phyloP scores from a whole-genome alignment of 2,888 invertebrate genomes.

The Litoditis marina region DNA sequence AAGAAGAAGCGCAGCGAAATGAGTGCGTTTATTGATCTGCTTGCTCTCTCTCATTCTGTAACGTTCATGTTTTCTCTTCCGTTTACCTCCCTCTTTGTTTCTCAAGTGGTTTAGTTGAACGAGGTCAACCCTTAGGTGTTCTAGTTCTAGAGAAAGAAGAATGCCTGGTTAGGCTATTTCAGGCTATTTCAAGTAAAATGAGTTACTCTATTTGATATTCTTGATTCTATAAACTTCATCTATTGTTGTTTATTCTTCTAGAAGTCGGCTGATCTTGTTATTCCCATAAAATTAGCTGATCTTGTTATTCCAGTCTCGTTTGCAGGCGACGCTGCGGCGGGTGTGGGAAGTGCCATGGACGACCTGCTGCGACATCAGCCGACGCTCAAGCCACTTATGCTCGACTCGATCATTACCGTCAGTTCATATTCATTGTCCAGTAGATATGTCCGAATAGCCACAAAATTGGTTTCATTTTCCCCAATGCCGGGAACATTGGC shows the following conservation, averaged over 20 bases:
- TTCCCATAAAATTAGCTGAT: no score
- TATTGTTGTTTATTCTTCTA: no score
- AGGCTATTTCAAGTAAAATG: no score
- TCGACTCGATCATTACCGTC: constrained; percentile 76
- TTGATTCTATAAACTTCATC: no score
- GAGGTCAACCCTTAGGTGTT: no score
- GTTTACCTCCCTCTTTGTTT: no score
- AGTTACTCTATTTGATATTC: no score
- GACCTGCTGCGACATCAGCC: constrained; percentile 85
- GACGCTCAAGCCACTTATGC: constrained; percentile 76
- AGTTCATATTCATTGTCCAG: neutral
- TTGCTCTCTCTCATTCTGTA: neutral
- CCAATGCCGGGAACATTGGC: neutral
- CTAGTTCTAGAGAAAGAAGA: no score
- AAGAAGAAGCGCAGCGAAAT: constrained; percentile 75
- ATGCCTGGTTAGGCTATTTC: no score
- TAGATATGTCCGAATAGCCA: neutral
- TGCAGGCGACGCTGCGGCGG: constrained; percentile 76
- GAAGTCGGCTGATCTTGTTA: no score
- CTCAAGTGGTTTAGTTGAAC: no score
- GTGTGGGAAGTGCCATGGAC: constrained; percentile 83
- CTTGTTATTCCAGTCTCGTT: neutral
- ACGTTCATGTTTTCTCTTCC: no score
- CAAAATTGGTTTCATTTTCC: neutral
- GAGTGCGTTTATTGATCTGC: constrained; percentile 57